phyloP scores from a whole-genome alignment of 1,140 invertebrate genomes.

The Notospermus geniculatus region DNA sequence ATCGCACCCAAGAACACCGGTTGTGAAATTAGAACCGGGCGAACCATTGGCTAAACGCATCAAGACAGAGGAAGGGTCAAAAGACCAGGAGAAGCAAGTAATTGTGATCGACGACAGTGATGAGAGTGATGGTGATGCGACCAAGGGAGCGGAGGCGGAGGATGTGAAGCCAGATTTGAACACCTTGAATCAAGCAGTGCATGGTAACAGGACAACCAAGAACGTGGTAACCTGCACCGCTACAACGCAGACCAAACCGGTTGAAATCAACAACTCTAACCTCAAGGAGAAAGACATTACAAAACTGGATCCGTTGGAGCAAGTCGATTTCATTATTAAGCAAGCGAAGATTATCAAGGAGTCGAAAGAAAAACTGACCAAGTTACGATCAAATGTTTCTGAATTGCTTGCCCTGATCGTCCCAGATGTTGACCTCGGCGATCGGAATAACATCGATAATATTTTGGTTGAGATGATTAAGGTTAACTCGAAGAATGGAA shows the following conservation, averaged over 20 bases:
- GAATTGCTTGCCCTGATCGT: slow-evolving; percentile 35
- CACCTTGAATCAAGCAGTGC: slow-evolving; percentile 1
- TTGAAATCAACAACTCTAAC: neutral
- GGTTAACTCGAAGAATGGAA: neutral
- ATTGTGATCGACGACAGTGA: too few relatives aligned
- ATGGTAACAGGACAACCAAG: neutral
- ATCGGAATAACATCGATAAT: slow-evolving; percentile 28
- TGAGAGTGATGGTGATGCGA: neutral
- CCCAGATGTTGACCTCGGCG: slow-evolving; percentile 33
- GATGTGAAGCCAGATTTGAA: slow-evolving; percentile 22
- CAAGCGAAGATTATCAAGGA: neutral
- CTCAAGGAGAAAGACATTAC: neutral
- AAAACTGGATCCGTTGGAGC: neutral
- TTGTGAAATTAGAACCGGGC: too few relatives aligned
- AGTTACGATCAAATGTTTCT: slow-evolving; percentile 32
- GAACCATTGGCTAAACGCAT: too few relatives aligned
- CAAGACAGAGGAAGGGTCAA: too few relatives aligned
- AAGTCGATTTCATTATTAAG: neutral
- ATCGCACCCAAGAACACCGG: too few relatives aligned
- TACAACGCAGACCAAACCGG: neutral
- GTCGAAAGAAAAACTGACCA: slow-evolving; percentile 12
- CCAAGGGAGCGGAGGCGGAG: neutral
- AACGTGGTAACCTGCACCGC: neutral
- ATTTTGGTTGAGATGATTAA: slow-evolving; percentile 39
- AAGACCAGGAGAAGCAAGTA: too few relatives aligned